Percentiles rank a stretch among this genome's conserved stretches.
Conservation (phyloP, 2,888 invertebrate genomes). For the Ophion ellenae region DNA sequence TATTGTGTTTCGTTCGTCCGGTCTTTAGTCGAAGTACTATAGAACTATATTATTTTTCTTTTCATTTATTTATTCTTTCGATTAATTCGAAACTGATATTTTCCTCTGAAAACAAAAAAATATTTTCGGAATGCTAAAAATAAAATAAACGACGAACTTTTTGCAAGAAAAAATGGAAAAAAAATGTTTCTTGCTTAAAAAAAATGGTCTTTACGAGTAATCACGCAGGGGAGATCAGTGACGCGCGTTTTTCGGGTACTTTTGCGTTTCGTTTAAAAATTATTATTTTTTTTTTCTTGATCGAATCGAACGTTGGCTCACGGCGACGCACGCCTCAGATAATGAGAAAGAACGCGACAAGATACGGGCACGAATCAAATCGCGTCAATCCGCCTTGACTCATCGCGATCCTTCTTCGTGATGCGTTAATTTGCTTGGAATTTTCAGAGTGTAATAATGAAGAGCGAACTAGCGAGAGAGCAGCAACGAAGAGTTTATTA, state of each 20-base stretch:
- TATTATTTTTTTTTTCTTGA: neutral
- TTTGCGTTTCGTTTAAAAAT: slow-evolving; percentile 6
- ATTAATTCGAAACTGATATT: neutral
- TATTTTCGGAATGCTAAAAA: neutral
- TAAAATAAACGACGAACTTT: neutral
- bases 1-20: slow-evolving; percentile 61
- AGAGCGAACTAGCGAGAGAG: slow-evolving; percentile 59
- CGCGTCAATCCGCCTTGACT: slow-evolving; percentile 12
- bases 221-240: slow-evolving; percentile 50
- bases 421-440: slow-evolving; percentile 58
- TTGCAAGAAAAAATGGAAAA: neutral
- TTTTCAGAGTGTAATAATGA: slow-evolving; percentile 54
- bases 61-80: neutral
- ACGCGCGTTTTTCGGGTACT: slow-evolving; percentile 61
- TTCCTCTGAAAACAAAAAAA: slow-evolving; percentile 14
- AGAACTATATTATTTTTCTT: neutral
- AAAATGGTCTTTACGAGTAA: neutral
- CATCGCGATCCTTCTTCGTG: slow-evolving; percentile 53
- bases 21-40: slow-evolving; percentile 56
- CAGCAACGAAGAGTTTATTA: slow-evolving; percentile 51
- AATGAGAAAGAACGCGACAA: slow-evolving; percentile 55
- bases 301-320: slow-evolving; percentile 74
- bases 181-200: neutral
- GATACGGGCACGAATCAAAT: slow-evolving; percentile 27
- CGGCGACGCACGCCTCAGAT: slow-evolving; percentile 76